Conservation (phyloP, 2,888 invertebrate genomes). For the Acleris sparsana region DNA sequence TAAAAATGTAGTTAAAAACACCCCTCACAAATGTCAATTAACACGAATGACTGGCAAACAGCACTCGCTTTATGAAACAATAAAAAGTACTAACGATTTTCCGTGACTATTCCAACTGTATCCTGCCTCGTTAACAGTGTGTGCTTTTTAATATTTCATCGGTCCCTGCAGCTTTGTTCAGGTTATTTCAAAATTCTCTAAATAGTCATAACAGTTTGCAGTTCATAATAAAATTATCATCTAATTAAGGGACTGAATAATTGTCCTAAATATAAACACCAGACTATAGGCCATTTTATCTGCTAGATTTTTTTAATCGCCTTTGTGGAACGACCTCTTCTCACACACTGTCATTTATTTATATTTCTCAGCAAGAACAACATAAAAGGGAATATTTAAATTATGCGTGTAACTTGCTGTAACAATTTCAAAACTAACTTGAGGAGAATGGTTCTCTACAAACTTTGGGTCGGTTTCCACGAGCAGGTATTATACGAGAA, state of each 20-base stretch:
- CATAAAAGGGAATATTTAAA: neutral
- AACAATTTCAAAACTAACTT: conserved; percentile 19
- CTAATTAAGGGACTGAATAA: too few relatives aligned
- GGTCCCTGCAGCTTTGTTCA: neutral
- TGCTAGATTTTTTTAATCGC: too few relatives aligned
- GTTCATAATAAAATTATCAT: too few relatives aligned
- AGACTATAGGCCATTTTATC: too few relatives aligned
- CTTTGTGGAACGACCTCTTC: too few relatives aligned
- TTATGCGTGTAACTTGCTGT: conserved; percentile 11
- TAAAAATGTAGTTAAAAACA: neutral
- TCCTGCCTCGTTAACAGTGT: conserved; percentile 1
- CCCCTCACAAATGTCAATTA: conserved; percentile 14
- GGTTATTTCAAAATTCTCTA: too few relatives aligned
- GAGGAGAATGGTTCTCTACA: conserved; percentile 6
- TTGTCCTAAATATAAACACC: too few relatives aligned
- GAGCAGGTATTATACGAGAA: neutral
- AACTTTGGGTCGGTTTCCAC: conserved; percentile 4
- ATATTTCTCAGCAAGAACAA: too few relatives aligned
- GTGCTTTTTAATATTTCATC: conserved; percentile 4
- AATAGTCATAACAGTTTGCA: too few relatives aligned
- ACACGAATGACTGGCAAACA: conserved; percentile 20
- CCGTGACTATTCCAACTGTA: conserved; percentile 12
- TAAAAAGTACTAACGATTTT: conserved; percentile 11
- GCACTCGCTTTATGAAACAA: conserved; percentile 19
- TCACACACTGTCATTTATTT: too few relatives aligned